phyloP scores from a whole-genome alignment of 2,113 vertebrate species.

The Prolemur simus region DNA sequence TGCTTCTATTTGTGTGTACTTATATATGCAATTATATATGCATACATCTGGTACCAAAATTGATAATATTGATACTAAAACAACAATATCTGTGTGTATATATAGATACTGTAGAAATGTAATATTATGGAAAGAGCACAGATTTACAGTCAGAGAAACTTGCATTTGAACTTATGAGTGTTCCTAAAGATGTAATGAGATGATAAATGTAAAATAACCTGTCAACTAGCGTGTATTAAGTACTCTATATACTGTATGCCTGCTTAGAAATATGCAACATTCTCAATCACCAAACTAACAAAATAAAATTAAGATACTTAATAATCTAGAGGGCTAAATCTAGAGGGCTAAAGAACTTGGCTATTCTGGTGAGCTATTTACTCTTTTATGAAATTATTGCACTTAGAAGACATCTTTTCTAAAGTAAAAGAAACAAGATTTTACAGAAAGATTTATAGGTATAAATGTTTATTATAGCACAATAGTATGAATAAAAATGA shows the following conservation, averaged over 20 bases:
- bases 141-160: background rate
- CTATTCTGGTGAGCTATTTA: background rate
- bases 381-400: background rate
- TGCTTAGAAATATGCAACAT: background rate
- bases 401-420: background rate
- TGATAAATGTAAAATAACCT: background rate
- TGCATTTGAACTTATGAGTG: background rate
- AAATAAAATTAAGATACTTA: background rate
- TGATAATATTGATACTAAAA: background rate
- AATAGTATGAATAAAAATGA: background rate
- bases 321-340: background rate
- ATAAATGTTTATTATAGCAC: background rate
- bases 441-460: background rate
- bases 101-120: background rate
- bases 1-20: background rate
- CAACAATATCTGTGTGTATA: background rate
- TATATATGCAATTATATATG: background rate
- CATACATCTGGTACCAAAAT: background rate
- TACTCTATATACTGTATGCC: background rate
- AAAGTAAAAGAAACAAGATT: background rate
- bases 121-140: background rate
- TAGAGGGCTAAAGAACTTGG: too few species aligned
- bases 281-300: background rate
- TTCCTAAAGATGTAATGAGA: background rate
- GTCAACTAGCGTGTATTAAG: background rate